Evolutionary conservation across 2,797 vertebrate species (phyloP), one percentile per base, ranked within the genome.

Genomic region (Clarias platycephalus): DNA sequence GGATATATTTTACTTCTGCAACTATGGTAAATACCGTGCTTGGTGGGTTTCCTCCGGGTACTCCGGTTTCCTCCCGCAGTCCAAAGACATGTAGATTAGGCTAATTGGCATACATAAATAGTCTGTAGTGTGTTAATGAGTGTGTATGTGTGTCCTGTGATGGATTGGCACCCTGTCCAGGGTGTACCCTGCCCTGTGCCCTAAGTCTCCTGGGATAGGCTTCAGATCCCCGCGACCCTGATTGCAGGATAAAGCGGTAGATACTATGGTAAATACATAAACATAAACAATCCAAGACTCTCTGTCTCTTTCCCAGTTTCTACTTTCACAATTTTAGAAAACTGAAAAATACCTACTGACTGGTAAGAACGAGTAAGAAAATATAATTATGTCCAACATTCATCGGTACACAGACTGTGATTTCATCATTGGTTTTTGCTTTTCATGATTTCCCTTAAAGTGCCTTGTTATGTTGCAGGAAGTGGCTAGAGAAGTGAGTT

Each of bases 401-500:
- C 3, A 20, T 49, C 77, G 49, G 15, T 44, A 79, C 10, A 20
- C 26, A 9, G 24, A 63, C 31, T 5, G 15, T 26, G 60, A 49
- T 64, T 80, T 80, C n/a, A 49, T 64, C n/a, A 49, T 20, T 18
- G 77, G n/a, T 12, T 49, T 49, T 49, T 49, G 49, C 49, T 49
- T 49, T 49, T 13, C 37, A 44, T 2, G 5, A 53, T 49, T 53
- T 31, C 40, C 28, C 16, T 75, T 57, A 76, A 67, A 77, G 26
- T 57, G 24, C 0, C 49, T 83, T 77, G 62, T 67, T 83, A 67
- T 67, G 49, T 77, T 40, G 49, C 63, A 77, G 7, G 72, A 83
- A 67, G 62, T 66, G 4, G 16, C 37, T 9, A 20, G 62, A 83
- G 68, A 40, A 60, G 82, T 53, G 57, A 71, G 58, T 78, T 53